These are phyloP conservation scores for Taeniopygia guttata DNA, from an alignment of 2,797 vertebrate genomes.

Conservation along the genomic window DNA sequence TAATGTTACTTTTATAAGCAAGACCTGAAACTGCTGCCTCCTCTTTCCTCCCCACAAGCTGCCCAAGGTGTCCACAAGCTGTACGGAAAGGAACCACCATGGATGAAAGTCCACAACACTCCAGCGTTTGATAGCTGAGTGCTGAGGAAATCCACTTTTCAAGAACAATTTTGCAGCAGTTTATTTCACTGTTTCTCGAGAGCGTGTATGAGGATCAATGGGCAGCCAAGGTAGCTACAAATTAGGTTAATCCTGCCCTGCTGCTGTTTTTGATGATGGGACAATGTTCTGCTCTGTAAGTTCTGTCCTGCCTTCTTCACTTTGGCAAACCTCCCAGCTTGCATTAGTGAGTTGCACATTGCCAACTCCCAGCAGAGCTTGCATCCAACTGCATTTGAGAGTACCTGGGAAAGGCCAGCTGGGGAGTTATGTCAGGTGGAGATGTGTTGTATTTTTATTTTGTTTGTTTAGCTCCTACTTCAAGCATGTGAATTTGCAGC, in stretches of 20 bases:
- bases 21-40: not conserved
- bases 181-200: not conserved
- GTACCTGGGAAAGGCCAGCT: not conserved
- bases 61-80: not conserved
- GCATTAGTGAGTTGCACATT: not conserved
- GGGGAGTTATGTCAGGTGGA: not conserved
- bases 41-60: not conserved
- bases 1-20: not conserved
- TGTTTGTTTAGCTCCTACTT: not conserved
- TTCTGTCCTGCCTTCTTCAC: not conserved
- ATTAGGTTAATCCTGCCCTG: not conserved
- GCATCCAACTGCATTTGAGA: rapidly evolving
- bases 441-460: not conserved
- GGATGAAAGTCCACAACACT: rapidly evolving
- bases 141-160: not conserved
- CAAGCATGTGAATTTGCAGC: not conserved
- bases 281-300: not conserved
- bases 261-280: not conserved
- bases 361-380: not conserved
- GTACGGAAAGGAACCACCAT: rapidly evolving
- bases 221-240: not conserved
- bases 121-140: not conserved
- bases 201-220: not conserved
- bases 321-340: not conserved
- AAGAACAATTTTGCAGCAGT: not conserved